Conservation (phyloP, 2,888 invertebrate genomes). For the Heliconius aoede region DNA sequence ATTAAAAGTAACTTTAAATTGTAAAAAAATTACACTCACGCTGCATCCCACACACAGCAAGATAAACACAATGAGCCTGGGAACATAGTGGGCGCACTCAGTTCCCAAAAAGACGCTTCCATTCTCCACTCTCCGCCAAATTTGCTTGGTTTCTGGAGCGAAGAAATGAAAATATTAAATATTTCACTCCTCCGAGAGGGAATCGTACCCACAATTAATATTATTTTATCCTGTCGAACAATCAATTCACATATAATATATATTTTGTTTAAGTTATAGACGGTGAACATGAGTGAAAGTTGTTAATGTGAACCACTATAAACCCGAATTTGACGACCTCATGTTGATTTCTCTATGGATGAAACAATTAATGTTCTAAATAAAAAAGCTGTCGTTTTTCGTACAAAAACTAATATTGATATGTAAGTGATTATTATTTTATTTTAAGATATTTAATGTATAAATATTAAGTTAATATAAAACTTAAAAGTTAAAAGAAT, state of each 20-base stretch:
- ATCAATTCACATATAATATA: background rate
- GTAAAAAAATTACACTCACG: too few relatives aligned
- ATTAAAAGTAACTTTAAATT: too few relatives aligned
- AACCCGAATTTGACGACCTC: constrained; percentile 24
- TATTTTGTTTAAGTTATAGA: constrained; percentile 3
- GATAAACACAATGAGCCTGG: too few relatives aligned
- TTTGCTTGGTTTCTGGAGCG: too few relatives aligned
- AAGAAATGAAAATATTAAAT: too few relatives aligned
- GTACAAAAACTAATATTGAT: background rate
- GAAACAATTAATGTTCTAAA: background rate
- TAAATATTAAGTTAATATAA: background rate
- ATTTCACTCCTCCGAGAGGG: background rate
- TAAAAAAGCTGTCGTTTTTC: background rate
- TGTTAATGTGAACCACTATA: constrained; percentile 22
- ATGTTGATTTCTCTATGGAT: constrained; percentile 17
- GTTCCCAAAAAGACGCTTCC: too few relatives aligned
- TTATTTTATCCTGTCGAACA: background rate
- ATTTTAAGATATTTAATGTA: background rate
- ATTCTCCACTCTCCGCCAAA: background rate
- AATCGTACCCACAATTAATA: background rate
- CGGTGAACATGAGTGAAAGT: constrained; percentile 23
- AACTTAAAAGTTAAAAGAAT: background rate
- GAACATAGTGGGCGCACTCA: too few relatives aligned
- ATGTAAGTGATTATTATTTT: too few relatives aligned
- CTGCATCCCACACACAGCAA: too few relatives aligned